A percentile compares a stretch with the other conserved stretches of the same genome.
Evolutionary conservation across 2,888 invertebrate genomes (phyloP).

Genomic region (Perizoma flavofasciatum): DNA sequence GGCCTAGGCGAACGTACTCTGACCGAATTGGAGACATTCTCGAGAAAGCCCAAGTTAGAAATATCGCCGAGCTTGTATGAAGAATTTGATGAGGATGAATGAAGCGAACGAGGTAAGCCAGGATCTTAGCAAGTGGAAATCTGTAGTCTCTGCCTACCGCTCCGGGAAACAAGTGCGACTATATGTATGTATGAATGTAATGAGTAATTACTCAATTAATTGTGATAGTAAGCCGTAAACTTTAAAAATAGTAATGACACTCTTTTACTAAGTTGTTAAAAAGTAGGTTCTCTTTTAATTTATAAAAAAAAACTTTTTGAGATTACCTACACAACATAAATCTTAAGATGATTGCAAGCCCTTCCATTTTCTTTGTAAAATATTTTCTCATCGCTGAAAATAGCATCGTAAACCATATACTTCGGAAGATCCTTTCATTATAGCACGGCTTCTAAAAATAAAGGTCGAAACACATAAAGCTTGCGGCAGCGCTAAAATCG

Average conservation of each 20-base stretch:
- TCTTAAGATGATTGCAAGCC: slow-evolving; percentile 19
- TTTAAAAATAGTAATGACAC: slow-evolving; percentile 21
- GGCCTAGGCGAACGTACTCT: no score
- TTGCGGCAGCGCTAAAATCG: slow-evolving; percentile 52
- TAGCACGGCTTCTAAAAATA: slow-evolving; percentile 33
- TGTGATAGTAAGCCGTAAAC: slow-evolving; percentile 46
- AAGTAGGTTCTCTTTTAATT: slow-evolving; percentile 3
- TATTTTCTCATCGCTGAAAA: slow-evolving; percentile 29
- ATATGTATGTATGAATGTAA: no score
- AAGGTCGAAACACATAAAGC: slow-evolving; percentile 45
- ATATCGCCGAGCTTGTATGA: no score
- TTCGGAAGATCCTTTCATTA: slow-evolving; percentile 33
- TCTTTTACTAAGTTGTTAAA: slow-evolving; percentile 2
- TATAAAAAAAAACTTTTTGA: slow-evolving; percentile 21
- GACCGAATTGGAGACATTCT: no score
- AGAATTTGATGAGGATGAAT: no score
- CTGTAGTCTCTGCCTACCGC: no score
- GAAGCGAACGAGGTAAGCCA: no score
- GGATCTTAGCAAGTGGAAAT: no score
- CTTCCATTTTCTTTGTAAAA: slow-evolving; percentile 21
- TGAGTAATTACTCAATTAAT: slow-evolving; percentile 35
- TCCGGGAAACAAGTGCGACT: no score
- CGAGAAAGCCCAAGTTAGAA: no score
- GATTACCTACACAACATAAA: slow-evolving; percentile 20
- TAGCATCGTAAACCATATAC: slow-evolving; percentile 30